These are phyloP conservation scores for Anguilla anguilla DNA, from an alignment of 2,797 vertebrate species.

Conservation along the genomic window DNA sequence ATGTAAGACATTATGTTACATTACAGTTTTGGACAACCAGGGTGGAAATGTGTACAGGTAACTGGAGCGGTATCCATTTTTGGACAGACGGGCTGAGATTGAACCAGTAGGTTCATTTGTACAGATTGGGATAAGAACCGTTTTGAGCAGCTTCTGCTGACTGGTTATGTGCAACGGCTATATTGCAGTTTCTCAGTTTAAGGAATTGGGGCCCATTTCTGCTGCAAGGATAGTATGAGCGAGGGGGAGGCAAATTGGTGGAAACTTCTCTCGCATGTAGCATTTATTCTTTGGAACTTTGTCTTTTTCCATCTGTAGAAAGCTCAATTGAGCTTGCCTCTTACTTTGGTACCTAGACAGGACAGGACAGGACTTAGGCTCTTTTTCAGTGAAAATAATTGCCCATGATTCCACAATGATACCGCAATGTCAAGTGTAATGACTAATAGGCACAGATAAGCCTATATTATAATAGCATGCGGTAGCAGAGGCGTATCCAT, in stretches of 20 bases:
- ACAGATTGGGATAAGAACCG: not conserved
- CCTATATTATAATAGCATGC: not conserved
- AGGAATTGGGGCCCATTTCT: not conserved
- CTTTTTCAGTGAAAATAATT: not conserved
- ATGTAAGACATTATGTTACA: no score
- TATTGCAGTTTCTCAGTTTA: not conserved
- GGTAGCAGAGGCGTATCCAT: not conserved
- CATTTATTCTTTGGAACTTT: conserved; percentile 5
- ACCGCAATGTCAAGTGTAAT: not conserved
- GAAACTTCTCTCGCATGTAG: not conserved
- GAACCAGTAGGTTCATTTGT: not conserved
- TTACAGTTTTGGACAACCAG: not conserved
- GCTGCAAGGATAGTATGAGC: not conserved
- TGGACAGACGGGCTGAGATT: not conserved
- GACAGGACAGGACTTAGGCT: not conserved
- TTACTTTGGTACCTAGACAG: not conserved
- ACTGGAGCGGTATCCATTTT: not conserved
- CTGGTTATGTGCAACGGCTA: not conserved
- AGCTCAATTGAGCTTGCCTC: not conserved
- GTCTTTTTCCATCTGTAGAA: conserved; percentile 11
- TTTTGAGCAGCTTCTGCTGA: not conserved
- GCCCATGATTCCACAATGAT: conserved; percentile 5
- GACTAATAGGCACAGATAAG: not conserved
- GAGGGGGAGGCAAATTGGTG: not conserved
- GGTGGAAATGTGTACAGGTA: not conserved